A percentile compares a stretch with the other conserved stretches of the same genome.
Evolutionary conservation across 2,113 vertebrate species (phyloP).

Genomic region (Varanus salvator): DNA sequence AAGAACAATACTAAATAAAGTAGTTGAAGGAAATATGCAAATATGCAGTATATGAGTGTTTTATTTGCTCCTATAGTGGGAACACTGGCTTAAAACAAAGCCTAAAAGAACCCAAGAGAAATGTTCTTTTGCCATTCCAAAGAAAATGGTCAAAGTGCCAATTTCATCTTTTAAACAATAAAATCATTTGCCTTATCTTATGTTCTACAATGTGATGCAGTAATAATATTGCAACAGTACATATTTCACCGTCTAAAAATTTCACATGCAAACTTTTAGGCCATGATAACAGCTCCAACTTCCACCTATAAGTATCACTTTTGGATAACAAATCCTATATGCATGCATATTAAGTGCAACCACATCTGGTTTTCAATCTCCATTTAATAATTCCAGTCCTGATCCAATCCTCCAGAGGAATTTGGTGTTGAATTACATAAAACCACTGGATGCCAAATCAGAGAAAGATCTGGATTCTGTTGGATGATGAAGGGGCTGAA

Average conservation of each 20-base stretch:
- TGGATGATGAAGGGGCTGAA: conserved; percentile 73
- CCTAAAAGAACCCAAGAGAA: conserved; percentile 57
- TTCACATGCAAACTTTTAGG: conserved; percentile 39
- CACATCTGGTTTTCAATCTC: conserved; percentile 53
- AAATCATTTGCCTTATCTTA: conserved; percentile 75
- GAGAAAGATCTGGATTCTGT: conserved; percentile 76
- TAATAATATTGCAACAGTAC: conserved; percentile 49
- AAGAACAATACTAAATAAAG: conserved; percentile 65
- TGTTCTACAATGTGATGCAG: conserved; percentile 55
- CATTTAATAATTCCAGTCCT: conserved; percentile 38
- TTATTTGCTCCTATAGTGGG: conserved; percentile 59
- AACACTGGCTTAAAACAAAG: conserved; percentile 58
- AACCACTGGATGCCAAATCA: conserved; percentile 77
- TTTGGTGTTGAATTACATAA: conserved; percentile 69
- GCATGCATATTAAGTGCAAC: conserved; percentile 58
- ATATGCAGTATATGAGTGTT: conserved; percentile 69
- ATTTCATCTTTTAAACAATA: conserved; percentile 67
- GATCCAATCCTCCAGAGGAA: conserved; percentile 56
- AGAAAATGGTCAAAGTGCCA: conserved; percentile 70
- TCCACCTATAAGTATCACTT: conserved; percentile 54
- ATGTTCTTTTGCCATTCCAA: conserved; percentile 63
- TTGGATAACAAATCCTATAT: conserved; percentile 65
- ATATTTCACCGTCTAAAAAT: conserved; percentile 49
- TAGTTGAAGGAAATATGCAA: conserved; percentile 60
- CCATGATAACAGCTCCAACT: conserved; percentile 54